phyloP scores from a whole-genome alignment of 2,797 vertebrate genomes.

The Rhabdophis nuchalis region DNA sequence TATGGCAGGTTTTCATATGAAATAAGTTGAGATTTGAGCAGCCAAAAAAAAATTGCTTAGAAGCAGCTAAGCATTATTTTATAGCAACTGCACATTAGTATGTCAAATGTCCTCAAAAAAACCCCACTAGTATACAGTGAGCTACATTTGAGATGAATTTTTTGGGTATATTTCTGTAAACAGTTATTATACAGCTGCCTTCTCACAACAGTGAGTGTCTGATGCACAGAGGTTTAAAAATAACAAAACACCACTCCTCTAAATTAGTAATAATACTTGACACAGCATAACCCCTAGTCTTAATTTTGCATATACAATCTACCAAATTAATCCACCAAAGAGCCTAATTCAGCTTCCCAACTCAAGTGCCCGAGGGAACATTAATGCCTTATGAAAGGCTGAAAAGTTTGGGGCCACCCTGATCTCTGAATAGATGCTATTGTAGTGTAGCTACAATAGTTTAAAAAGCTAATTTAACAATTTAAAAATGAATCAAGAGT shows the following conservation, averaged over 20 bases:
- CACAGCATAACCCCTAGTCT: background rate
- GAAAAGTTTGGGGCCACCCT: background rate
- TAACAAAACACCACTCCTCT: background rate
- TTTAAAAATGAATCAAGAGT: background rate
- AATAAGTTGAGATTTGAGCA: background rate
- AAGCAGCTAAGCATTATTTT: background rate
- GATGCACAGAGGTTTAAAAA: background rate
- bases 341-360: background rate
- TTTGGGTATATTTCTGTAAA: background rate
- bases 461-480: background rate
- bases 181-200: background rate
- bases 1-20: background rate
- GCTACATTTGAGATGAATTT: background rate
- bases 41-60: background rate
- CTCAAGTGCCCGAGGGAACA: background rate
- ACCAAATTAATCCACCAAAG: background rate
- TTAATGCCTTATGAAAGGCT: background rate
- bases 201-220: background rate
- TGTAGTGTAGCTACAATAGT: background rate
- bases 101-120: background rate
- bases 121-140: background rate
- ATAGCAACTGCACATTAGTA: background rate
- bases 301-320: background rate
- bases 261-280: background rate
- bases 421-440: background rate